Evolutionary conservation across 2,113 vertebrate genomes (phyloP).

Genomic region (Macquaria australasica): DNA sequence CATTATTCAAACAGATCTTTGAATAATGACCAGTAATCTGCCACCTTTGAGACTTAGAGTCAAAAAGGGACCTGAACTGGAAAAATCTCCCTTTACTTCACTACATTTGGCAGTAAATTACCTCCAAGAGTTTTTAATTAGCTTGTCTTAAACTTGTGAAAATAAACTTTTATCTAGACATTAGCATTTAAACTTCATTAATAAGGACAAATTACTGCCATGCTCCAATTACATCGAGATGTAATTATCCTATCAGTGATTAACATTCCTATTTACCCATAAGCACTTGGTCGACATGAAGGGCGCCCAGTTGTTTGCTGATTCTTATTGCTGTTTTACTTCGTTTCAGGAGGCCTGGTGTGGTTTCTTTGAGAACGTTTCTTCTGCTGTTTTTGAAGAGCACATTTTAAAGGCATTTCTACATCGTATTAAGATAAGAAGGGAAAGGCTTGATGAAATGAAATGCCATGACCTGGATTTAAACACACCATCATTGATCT

Average conservation of each 20-base stretch:
- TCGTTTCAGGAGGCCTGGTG: not conserved
- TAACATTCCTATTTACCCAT: conserved; percentile 52
- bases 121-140: conserved; percentile 27
- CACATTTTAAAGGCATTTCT: not conserved
- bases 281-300: conserved; percentile 31
- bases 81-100: not conserved
- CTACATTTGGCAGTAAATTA: conserved; percentile 24
- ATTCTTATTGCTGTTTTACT: conserved; percentile 20
- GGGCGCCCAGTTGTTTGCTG: conserved; percentile 22
- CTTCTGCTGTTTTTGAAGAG: not conserved
- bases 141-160: conserved; percentile 42
- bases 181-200: conserved; percentile 51
- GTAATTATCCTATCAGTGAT: conserved; percentile 58
- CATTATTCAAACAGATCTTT: not conserved
- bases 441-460: not conserved
- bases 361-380: not conserved
- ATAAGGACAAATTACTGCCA: conserved; percentile 41
- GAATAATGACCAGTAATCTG: not conserved
- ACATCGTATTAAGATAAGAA: not conserved
- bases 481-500: conserved; percentile 4
- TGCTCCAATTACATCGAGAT: conserved; percentile 41
- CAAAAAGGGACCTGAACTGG: not conserved
- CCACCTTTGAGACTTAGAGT: not conserved
- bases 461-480: conserved; percentile 23
- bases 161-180: conserved; percentile 10